Base-by-base conservation (phyloP, 2,797 vertebrate genomes). In the Bovichtus diacanthus region DNA sequence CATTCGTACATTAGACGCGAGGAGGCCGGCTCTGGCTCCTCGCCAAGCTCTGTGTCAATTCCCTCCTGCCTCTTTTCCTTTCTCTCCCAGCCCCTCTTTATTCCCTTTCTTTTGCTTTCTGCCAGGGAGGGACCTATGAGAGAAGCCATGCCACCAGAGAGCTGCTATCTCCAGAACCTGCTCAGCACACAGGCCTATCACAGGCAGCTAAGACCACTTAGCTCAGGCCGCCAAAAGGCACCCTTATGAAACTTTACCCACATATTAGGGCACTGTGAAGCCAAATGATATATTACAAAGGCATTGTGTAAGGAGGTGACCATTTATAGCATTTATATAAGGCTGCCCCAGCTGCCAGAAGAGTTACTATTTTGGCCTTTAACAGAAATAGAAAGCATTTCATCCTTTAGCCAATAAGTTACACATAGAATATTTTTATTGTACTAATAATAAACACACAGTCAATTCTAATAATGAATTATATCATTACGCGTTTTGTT, bases 1-100 rank as follows among this genome's bases (percentile, higher is more conserved):
- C 95, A 85, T 93, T 95, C 96, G 92, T 96, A 95, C 95, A 96
- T 96, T 95, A 95, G 94, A 95, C 91, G 91, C 81, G 91, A 96
- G 91, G 94, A 95, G 95, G 94, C 95, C 93, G 84, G 93, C 90
- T 93, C 95, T 96, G 96, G 95, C 94, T 90, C 92, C 85, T 92
- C 92, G 95, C 93, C 94, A 95, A 94, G 87, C 90, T 96, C 95
- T 93, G 92, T 96, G 94, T 94, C 90, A 90, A 93, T 85, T 95
- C 94, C 95, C 92, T 91, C 69, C 94, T 94, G 92, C 93, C 93
- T 94, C 92, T 89, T 90, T 90, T 86, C 90, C 90, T 94, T 94
- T 95, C 90, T 95, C 91, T 94, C 88, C 83, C 86, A 90, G 90
- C 85, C 87, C 87, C 89, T 89, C 88, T 90, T 89, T 90, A 92